phyloP scores from a whole-genome alignment of 2,797 vertebrate genomes.

The Ceyx erithaca region DNA sequence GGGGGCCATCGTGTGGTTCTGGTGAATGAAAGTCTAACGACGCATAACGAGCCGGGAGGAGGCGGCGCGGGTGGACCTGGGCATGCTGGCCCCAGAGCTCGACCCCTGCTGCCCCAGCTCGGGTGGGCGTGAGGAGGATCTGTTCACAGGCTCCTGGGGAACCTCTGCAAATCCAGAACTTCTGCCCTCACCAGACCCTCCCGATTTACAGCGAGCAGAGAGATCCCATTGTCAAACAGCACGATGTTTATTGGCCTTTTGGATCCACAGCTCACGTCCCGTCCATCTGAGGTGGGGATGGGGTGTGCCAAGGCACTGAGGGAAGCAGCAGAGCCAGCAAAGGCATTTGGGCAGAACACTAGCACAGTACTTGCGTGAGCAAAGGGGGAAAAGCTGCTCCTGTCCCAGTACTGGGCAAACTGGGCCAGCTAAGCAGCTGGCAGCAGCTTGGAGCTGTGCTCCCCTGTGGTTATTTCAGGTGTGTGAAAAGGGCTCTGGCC shows the following conservation, averaged over 20 bases:
- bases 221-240: not conserved
- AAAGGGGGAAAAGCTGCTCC: not conserved
- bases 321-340: not conserved
- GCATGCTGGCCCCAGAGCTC: rapidly evolving
- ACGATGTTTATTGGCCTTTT: not conserved
- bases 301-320: not conserved
- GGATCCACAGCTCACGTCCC: rapidly evolving
- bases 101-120: not conserved
- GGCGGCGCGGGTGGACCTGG: rapidly evolving
- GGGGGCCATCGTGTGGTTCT: not conserved
- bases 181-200: not conserved
- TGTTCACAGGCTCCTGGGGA: rapidly evolving
- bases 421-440: not conserved
- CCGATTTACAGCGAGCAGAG: rapidly evolving
- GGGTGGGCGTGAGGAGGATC: not conserved
- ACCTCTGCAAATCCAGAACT: not conserved
- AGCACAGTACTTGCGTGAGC: rapidly evolving
- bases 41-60: not conserved
- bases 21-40: not conserved
- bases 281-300: rapidly evolving
- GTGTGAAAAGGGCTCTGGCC: not conserved
- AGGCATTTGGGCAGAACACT: not conserved
- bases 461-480: not conserved
- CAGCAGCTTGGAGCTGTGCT: not conserved
- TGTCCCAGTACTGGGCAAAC: not conserved